Conservation (phyloP, 2,797 vertebrate genomes). For the Molossus alvarezi region DNA sequence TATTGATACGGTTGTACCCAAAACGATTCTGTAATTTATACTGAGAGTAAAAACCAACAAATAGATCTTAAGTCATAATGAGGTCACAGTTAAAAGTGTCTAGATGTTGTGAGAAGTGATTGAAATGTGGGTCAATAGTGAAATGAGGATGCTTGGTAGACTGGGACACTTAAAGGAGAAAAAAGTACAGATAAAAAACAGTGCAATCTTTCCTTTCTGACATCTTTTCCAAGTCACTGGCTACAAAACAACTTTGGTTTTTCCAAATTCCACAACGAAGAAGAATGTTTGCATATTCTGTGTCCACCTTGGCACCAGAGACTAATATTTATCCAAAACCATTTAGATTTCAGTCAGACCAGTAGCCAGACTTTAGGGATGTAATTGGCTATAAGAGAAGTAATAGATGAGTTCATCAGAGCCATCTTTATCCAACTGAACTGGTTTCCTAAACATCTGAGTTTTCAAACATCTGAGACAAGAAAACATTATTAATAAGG, state of each 20-base stretch:
- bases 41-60: background rate
- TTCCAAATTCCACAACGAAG: background rate
- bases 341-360: constrained; percentile 18
- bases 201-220: background rate
- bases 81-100: background rate
- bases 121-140: too few species aligned
- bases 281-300: background rate
- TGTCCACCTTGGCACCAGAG: background rate
- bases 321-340: background rate
- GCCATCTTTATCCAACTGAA: background rate
- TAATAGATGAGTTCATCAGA: constrained; percentile 1
- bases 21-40: background rate
- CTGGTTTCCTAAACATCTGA: constrained; percentile 55
- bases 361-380: background rate
- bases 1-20: background rate
- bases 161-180: background rate
- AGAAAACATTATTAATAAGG: background rate
- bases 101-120: background rate
- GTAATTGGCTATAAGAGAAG: background rate
- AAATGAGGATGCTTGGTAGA: background rate
- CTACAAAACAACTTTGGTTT: background rate
- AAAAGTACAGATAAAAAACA: background rate
- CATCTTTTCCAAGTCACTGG: background rate
- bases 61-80: background rate
- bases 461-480: background rate